phyloP scores from a whole-genome alignment of 2,113 vertebrate genomes.

The Aplodontia rufa region DNA sequence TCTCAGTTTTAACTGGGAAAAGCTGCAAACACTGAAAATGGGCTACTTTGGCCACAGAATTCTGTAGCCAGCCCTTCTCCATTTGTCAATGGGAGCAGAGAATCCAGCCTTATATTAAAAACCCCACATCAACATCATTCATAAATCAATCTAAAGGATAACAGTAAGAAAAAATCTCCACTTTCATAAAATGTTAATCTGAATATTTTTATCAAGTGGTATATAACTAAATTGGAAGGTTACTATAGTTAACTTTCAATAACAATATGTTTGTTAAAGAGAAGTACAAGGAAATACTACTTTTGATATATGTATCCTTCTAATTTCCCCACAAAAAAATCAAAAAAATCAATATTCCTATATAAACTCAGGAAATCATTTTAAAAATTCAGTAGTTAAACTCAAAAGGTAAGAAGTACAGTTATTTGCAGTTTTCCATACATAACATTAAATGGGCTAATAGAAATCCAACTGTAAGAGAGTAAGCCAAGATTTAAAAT shows the following conservation, averaged over 20 bases:
- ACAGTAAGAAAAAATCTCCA: not conserved
- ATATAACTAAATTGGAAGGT: no score
- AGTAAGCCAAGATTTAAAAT: not conserved
- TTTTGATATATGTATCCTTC: not conserved
- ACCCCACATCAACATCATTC: no score
- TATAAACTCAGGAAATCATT: not conserved
- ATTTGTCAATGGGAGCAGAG: no score
- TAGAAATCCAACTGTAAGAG: not conserved
- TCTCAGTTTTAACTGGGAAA: no score
- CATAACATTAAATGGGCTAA: not conserved
- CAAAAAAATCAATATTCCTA: not conserved
- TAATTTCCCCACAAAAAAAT: not conserved
- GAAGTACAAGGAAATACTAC: not conserved
- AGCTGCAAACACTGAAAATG: no score
- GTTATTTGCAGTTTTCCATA: not conserved
- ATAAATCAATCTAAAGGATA: not conserved
- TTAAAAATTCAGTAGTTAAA: not conserved
- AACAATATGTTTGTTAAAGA: not conserved
- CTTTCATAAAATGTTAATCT: not conserved
- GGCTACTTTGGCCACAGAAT: no score
- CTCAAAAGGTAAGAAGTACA: not conserved
- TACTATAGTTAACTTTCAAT: no score
- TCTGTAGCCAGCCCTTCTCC: no score
- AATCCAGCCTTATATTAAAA: no score
- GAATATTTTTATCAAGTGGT: no score